These are phyloP conservation scores for Ommatoiulus sabulosus DNA, from an alignment of 2,888 invertebrate genomes.

Conservation along the genomic window DNA sequence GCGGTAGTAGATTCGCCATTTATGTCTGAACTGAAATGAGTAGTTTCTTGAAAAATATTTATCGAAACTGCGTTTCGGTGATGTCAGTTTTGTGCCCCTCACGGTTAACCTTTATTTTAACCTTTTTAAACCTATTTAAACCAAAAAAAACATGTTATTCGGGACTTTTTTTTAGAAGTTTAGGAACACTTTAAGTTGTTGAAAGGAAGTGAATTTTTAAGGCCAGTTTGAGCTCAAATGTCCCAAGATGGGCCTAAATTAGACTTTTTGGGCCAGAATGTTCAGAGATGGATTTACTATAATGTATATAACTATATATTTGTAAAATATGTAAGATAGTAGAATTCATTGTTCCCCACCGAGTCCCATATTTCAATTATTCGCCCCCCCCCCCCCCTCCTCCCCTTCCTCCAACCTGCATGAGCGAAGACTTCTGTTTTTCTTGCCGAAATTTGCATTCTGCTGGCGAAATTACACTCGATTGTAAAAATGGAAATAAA, in stretches of 20 bases:
- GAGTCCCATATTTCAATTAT: background rate
- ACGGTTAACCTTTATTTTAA: no score
- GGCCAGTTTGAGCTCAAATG: background rate
- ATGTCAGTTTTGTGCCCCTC: no score
- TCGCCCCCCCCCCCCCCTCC: background rate
- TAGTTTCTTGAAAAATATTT: no score
- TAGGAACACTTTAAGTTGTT: background rate
- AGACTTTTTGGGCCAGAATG: background rate
- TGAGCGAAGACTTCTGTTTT: background rate
- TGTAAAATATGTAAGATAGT: slow-evolving; percentile 2
- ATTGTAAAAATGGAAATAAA: slow-evolving; percentile 12
- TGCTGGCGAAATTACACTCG: background rate
- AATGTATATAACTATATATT: background rate
- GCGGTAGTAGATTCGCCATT: no score
- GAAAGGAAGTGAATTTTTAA: background rate
- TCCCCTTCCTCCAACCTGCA: background rate
- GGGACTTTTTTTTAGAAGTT: no score
- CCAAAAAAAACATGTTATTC: no score
- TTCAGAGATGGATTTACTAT: background rate
- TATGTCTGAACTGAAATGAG: no score
- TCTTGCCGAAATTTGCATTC: background rate
- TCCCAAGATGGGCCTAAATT: background rate
- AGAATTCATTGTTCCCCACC: background rate
- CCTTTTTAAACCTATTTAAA: no score
- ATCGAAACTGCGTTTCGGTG: no score